A percentile compares a stretch with the other conserved stretches of the same genome.
phyloP scores from a whole-genome alignment of 2,113 vertebrate species.

The Podocnemis expansa region DNA sequence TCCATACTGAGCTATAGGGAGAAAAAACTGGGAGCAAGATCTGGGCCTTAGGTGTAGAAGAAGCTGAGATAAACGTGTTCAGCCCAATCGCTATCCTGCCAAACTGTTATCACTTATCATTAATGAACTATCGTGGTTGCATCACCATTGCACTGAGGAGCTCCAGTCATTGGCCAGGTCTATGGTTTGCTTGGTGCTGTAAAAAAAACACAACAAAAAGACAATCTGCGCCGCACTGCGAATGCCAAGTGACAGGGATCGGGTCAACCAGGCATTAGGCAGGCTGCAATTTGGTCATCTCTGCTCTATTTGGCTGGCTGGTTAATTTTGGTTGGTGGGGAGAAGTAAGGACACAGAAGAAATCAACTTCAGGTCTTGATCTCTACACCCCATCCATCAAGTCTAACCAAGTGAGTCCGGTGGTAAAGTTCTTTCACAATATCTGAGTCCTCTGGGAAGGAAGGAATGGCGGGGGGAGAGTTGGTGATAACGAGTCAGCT shows the following conservation, averaged over 20 bases:
- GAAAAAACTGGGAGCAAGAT: background rate
- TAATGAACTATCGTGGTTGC: background rate
- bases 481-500: constrained; percentile 42
- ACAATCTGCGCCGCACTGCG: background rate
- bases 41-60: background rate
- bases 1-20: background rate
- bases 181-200: background rate
- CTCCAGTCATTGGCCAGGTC: background rate
- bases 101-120: background rate
- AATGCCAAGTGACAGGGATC: background rate
- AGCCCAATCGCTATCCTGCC: background rate
- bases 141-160: background rate
- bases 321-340: constrained; percentile 26
- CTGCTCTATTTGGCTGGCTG: background rate
- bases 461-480: constrained; percentile 39
- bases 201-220: background rate
- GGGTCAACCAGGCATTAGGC: background rate
- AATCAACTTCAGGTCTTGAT: constrained; percentile 8
- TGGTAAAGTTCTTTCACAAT: constrained; percentile 26
- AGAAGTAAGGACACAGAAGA: background rate
- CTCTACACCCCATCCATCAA: background rate
- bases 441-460: constrained; percentile 26
- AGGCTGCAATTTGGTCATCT: background rate
- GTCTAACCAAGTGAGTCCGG: background rate
- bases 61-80: background rate